These are phyloP conservation scores for Electrona antarctica DNA, from an alignment of 2,113 vertebrate species.

Conservation along the genomic window DNA sequence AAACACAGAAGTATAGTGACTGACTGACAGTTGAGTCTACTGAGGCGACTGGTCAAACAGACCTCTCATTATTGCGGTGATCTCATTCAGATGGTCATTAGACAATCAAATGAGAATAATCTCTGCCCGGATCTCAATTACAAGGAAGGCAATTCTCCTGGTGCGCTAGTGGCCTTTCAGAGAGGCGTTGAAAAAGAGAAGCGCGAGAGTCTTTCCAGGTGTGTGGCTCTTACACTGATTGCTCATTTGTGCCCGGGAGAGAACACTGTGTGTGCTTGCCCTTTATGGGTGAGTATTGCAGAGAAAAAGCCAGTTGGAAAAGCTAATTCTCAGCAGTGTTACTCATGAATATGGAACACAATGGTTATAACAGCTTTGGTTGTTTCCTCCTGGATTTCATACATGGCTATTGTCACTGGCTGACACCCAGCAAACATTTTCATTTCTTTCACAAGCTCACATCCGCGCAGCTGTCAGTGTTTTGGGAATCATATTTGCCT, in stretches of 20 bases:
- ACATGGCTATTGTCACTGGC: slow-evolving; percentile 20
- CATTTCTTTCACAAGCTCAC: slow-evolving; percentile 11
- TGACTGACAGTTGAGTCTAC: slow-evolving; percentile 55
- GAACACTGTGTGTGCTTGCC: slow-evolving; percentile 46
- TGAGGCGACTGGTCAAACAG: slow-evolving; percentile 57
- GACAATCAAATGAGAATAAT: slow-evolving; percentile 78
- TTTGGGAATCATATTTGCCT: neutral
- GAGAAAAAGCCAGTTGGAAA: slow-evolving; percentile 41
- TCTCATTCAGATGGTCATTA: slow-evolving; percentile 76
- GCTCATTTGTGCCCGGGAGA: slow-evolving; percentile 51
- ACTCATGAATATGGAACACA: slow-evolving; percentile 33
- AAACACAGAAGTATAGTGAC: slow-evolving; percentile 13
- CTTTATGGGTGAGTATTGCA: slow-evolving; percentile 46
- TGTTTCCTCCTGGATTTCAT: slow-evolving; percentile 34
- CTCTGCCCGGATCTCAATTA: slow-evolving; percentile 73
- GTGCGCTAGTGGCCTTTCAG: slow-evolving; percentile 59
- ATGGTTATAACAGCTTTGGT: slow-evolving; percentile 36
- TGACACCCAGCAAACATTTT: neutral
- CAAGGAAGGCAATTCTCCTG: slow-evolving; percentile 62
- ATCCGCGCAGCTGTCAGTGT: neutral
- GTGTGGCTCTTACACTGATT: slow-evolving; percentile 60
- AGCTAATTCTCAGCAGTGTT: slow-evolving; percentile 26
- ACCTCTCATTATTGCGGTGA: slow-evolving; percentile 62
- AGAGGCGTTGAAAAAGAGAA: slow-evolving; percentile 13
- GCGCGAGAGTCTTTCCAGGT: slow-evolving; percentile 40